Conservation (phyloP, 2,888 invertebrate genomes). For the Dicycla oo region DNA sequence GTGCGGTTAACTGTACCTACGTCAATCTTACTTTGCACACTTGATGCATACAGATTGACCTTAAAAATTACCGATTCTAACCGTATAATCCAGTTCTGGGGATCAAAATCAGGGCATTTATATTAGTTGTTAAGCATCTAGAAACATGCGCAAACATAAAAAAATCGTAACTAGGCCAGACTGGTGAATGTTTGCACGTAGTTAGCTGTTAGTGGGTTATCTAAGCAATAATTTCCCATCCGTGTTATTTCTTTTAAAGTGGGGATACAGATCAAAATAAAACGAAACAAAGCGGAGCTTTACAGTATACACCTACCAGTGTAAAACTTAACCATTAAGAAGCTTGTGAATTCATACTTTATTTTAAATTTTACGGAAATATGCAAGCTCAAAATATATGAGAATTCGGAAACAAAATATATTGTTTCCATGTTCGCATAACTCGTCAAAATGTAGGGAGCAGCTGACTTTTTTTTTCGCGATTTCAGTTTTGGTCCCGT, state of each 20-base stretch:
- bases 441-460: too few species aligned
- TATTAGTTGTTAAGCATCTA: not conserved
- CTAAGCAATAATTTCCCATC: slow-evolving; percentile 30
- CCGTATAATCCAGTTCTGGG: not conserved
- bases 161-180: slow-evolving; percentile 24
- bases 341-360: too few species aligned
- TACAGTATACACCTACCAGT: too few species aligned
- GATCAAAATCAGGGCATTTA: not conserved
- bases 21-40: not conserved
- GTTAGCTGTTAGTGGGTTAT: slow-evolving; percentile 33
- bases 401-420: too few species aligned
- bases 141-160: slow-evolving; percentile 13
- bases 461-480: too few species aligned
- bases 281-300: slow-evolving; percentile 14
- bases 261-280: slow-evolving; percentile 14
- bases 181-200: slow-evolving; percentile 4
- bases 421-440: too few species aligned
- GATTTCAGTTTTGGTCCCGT: too few species aligned
- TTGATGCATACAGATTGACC: not conserved
- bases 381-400: too few species aligned
- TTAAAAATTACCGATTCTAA: not conserved
- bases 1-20: too few species aligned
- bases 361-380: too few species aligned
- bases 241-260: slow-evolving; percentile 34
- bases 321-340: too few species aligned